These are phyloP conservation scores for Seison nebaliae DNA, from an alignment of 1,140 invertebrate genomes.

Conservation along the genomic window DNA sequence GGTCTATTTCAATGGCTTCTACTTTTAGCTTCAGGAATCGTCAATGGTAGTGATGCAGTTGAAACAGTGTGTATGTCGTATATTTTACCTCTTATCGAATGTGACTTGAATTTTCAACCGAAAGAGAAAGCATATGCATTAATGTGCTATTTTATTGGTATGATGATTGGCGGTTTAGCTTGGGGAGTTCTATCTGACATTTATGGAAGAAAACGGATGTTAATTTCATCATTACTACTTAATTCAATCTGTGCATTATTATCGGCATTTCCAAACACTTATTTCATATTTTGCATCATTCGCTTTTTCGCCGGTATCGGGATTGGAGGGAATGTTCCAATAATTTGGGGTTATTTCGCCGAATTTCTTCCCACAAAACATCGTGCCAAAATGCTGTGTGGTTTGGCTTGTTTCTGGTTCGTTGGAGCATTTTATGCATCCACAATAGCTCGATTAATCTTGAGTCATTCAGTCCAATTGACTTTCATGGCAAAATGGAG, in stretches of 20 bases:
- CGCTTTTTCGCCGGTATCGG: constrained; percentile 63
- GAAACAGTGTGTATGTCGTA: constrained; percentile 61
- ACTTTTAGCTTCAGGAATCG: constrained; percentile 59
- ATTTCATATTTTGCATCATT: constrained; percentile 57
- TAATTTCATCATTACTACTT: constrained; percentile 59
- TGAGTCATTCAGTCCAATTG: neutral
- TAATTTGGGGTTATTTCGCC: constrained; percentile 76
- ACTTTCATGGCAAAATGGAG: constrained; percentile 55
- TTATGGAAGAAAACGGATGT: constrained; percentile 49
- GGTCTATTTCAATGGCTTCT: constrained; percentile 65
- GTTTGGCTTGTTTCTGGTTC: constrained; percentile 66
- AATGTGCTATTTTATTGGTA: constrained; percentile 34
- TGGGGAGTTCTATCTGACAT: constrained; percentile 67
- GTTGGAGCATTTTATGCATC: constrained; percentile 28
- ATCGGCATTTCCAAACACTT: constrained; percentile 61
- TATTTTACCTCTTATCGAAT: constrained; percentile 63
- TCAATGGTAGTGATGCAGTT: constrained; percentile 75
- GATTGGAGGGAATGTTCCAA: constrained; percentile 65
- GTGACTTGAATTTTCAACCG: constrained; percentile 57
- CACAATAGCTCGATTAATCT: constrained; percentile 33
- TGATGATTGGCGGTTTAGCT: constrained; percentile 67
- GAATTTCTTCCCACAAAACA: constrained; percentile 68
- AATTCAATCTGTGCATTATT: constrained; percentile 59
- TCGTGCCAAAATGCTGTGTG: constrained; percentile 59
- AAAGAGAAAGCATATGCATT: constrained; percentile 50